These are phyloP conservation scores for Alethe diademata DNA, from an alignment of 2,113 vertebrate species.

Conservation along the genomic window DNA sequence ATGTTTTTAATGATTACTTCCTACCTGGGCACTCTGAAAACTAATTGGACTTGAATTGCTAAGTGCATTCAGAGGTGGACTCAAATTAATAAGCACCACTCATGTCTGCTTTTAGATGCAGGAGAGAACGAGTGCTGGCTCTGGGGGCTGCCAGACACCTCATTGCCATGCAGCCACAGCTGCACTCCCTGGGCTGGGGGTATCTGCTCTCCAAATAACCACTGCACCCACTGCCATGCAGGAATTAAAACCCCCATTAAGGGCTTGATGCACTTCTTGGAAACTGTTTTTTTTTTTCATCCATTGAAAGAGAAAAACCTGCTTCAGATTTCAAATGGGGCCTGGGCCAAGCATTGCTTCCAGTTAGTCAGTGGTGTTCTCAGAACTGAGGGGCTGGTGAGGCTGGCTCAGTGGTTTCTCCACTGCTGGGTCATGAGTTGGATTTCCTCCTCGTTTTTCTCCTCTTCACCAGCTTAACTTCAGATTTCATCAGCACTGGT, in stretches of 20 bases:
- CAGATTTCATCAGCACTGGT: neutral
- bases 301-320: neutral
- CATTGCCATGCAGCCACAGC: neutral
- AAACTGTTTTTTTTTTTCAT: neutral
- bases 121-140: neutral
- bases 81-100: neutral
- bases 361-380: neutral
- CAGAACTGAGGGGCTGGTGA: neutral
- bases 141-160: neutral
- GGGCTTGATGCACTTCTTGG: neutral
- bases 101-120: conserved; percentile 45
- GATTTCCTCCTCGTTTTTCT: neutral
- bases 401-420: neutral
- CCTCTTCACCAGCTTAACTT: neutral
- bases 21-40: conserved; percentile 53
- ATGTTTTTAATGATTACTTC: conserved; percentile 75
- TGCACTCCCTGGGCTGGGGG: neutral
- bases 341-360: neutral
- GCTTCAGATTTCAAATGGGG: neutral
- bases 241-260: conserved; percentile 35
- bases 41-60: conserved; percentile 52
- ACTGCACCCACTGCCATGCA: neutral
- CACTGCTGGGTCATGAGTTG: neutral
- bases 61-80: conserved; percentile 12
- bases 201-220: neutral